phyloP scores from a whole-genome alignment of 64 coral and sea anemone species.

The Astreopora myriophthalma region DNA sequence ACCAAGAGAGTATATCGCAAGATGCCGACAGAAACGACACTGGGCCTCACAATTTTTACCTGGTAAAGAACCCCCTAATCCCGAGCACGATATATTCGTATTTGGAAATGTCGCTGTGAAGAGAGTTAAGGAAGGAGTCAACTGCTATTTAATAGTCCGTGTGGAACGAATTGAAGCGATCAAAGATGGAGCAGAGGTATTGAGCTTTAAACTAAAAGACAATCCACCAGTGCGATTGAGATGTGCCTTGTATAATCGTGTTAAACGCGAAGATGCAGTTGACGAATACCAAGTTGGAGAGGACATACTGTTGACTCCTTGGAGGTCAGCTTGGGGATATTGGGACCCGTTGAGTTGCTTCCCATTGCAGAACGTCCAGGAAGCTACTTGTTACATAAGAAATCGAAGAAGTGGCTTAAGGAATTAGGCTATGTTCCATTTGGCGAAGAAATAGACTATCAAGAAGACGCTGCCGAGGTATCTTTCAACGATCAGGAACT shows the following conservation, averaged over 20 bases:
- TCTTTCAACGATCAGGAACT: background rate
- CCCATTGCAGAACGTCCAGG: background rate
- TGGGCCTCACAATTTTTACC: constrained; percentile 32
- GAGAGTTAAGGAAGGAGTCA: background rate
- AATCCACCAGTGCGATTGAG: background rate
- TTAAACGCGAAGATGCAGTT: background rate
- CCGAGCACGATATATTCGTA: constrained; percentile 51
- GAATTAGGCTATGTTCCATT: background rate
- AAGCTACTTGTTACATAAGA: background rate
- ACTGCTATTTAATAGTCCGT: background rate
- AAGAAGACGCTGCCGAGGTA: background rate
- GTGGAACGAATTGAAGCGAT: constrained; percentile 13
- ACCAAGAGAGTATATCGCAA: constrained; percentile 49
- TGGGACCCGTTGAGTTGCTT: background rate
- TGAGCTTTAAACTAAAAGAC: constrained; percentile 1
- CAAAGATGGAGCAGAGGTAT: constrained; percentile 5
- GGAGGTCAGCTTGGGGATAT: background rate
- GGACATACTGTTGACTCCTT: background rate
- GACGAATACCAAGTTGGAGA: background rate
- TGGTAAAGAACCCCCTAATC: constrained; percentile 41
- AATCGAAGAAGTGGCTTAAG: background rate
- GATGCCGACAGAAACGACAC: constrained; percentile 50
- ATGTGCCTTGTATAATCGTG: background rate
- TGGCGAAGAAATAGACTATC: background rate
- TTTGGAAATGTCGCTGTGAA: constrained; percentile 44